A percentile compares a stretch with the other conserved stretches of the same genome.
phyloP scores from a whole-genome alignment of 2,797 vertebrate species.

The Myioborus melanocephalus region DNA sequence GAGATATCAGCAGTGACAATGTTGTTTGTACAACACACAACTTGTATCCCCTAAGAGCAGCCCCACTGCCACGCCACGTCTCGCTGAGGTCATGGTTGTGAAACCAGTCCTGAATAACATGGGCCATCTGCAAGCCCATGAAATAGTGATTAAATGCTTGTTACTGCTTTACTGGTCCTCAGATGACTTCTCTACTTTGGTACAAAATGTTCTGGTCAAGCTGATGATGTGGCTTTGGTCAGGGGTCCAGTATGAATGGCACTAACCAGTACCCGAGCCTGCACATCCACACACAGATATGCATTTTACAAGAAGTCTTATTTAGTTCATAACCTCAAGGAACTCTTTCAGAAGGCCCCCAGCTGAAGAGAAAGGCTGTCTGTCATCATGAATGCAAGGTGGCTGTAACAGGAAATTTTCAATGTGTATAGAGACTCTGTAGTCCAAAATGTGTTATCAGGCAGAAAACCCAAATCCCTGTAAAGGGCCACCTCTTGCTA shows the following conservation, averaged over 20 bases:
- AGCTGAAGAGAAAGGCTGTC: slow-evolving; percentile 1
- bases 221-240: background rate
- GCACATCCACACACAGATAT: background rate
- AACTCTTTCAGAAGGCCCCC: background rate
- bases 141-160: slow-evolving; percentile 5
- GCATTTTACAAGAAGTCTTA: background rate
- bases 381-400: background rate
- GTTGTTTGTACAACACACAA: background rate
- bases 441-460: background rate
- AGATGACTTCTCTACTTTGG: background rate
- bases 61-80: background rate
- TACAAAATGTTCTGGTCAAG: background rate
- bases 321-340: background rate
- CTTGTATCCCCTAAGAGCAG: background rate
- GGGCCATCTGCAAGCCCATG: background rate
- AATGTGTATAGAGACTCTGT: background rate
- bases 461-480: slow-evolving; percentile 7
- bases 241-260: background rate
- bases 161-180: background rate
- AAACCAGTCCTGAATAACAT: background rate
- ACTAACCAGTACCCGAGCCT: background rate
- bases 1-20: background rate
- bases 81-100: background rate
- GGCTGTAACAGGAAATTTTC: background rate
- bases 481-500: slow-evolving; percentile 19